Evolutionary conservation across 1,140 invertebrate species (phyloP).

Genomic region (Heliconius congener): DNA sequence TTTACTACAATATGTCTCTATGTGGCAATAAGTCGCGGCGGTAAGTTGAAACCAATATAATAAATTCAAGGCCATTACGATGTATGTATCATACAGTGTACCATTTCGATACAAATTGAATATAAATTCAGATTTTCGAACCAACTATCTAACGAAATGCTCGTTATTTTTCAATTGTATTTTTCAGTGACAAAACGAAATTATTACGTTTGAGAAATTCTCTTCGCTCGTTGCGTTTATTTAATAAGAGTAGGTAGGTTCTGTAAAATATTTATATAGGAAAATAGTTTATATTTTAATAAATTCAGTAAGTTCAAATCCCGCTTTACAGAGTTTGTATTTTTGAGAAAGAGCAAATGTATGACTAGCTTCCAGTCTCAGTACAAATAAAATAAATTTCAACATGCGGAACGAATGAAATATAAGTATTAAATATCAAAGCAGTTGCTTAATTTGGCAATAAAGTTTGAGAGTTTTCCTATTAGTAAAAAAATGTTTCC

Average conservation of each 20-base stretch:
- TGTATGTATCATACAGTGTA: conserved; percentile 18
- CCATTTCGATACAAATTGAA: conserved; percentile 33
- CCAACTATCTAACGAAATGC: conserved; percentile 4
- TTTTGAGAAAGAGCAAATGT: too few relatives aligned
- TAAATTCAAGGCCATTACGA: conserved; percentile 32
- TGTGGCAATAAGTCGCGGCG: conserved; percentile 29
- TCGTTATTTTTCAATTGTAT: conserved; percentile 12
- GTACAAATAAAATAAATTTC: too few relatives aligned
- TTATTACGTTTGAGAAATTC: background rate
- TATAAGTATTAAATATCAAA: too few relatives aligned
- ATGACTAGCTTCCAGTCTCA: too few relatives aligned
- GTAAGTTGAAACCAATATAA: conserved; percentile 37
- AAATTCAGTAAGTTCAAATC: too few relatives aligned
- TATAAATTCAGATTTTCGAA: conserved; percentile 17
- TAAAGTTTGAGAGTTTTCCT: too few relatives aligned
- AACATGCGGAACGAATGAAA: too few relatives aligned
- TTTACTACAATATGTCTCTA: conserved; percentile 22
- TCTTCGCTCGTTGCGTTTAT: background rate
- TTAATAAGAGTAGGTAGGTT: background rate
- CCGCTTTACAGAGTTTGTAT: too few relatives aligned
- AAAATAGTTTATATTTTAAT: too few relatives aligned
- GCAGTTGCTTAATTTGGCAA: too few relatives aligned
- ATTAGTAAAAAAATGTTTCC: background rate
- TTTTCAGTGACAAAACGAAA: conserved; percentile 5
- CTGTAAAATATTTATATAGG: too few relatives aligned